Conservation (phyloP, 1,140 invertebrate genomes). For the Cotesia chilonis region DNA sequence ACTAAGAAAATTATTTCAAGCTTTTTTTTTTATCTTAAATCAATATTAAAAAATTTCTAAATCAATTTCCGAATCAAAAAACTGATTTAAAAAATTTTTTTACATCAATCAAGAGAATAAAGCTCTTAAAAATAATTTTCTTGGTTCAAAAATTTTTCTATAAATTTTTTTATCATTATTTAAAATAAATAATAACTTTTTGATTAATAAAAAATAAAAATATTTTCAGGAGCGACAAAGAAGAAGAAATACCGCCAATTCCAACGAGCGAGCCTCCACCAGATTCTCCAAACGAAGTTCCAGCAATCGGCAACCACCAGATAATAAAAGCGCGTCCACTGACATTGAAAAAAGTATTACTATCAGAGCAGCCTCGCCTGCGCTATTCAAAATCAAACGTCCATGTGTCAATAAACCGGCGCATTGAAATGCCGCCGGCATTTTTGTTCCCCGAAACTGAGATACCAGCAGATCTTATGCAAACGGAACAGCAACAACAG, state of each 20-base stretch:
- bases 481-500: slow-evolving; percentile 60
- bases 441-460: slow-evolving; percentile 82
- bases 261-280: slow-evolving; percentile 62
- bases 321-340: slow-evolving; percentile 83
- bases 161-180: no score
- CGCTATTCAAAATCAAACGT: slow-evolving; percentile 70
- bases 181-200: neutral
- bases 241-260: slow-evolving; percentile 62
- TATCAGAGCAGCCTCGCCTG: slow-evolving; percentile 79
- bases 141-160: no score
- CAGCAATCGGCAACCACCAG: slow-evolving; percentile 59
- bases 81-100: no score
- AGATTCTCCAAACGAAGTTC: slow-evolving; percentile 59
- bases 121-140: no score
- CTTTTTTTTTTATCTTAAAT: no score
- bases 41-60: no score
- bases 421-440: slow-evolving; percentile 83
- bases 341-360: slow-evolving; percentile 79
- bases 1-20: no score
- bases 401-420: slow-evolving; percentile 75
- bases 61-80: no score
- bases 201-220: slow-evolving; percentile 12
- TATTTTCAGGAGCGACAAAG: slow-evolving; percentile 55
- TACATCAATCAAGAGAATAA: no score
- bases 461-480: slow-evolving; percentile 69